These are phyloP conservation scores for Tragelaphus imberbis DNA, from an alignment of 2,113 vertebrate species.

Conservation along the genomic window DNA sequence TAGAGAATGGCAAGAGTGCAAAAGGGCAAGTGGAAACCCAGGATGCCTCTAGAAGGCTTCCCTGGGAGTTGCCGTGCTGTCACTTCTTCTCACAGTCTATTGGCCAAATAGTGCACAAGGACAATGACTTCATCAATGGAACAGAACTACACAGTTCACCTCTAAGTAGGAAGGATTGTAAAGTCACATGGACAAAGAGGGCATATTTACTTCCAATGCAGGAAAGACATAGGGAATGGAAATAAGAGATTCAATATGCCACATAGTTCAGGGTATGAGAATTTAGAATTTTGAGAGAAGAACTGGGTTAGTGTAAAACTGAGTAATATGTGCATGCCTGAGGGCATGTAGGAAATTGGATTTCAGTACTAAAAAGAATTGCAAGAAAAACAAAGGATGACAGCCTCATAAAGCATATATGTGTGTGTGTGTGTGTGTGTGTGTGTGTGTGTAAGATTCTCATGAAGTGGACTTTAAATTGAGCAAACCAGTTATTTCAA, in stretches of 20 bases:
- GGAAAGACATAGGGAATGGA: not conserved
- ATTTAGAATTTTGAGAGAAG: not conserved
- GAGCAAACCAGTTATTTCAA: not conserved
- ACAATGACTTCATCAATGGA: not conserved
- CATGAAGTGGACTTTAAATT: not conserved
- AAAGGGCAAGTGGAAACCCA: not conserved
- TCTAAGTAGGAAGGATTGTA: not conserved
- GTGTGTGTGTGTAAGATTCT: too few species aligned
- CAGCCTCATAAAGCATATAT: not conserved
- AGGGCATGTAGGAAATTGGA: not conserved
- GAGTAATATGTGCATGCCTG: not conserved
- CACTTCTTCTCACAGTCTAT: not conserved
- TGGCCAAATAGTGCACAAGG: not conserved
- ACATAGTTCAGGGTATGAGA: not conserved
- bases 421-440: too few species aligned
- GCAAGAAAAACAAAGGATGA: not conserved
- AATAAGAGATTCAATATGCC: not conserved
- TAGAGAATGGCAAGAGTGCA: not conserved
- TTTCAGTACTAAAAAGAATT: not conserved
- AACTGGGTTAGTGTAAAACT: not conserved
- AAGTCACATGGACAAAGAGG: not conserved
- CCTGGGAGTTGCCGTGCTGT: not conserved
- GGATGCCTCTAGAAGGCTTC: not conserved
- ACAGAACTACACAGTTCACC: not conserved
- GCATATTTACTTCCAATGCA: not conserved